A percentile compares a stretch with the other conserved stretches of the same genome.
Evolutionary conservation across 35 echinoderm and acorn worm species (phyloP).

Genomic region (Eucidaris tribuloides): DNA sequence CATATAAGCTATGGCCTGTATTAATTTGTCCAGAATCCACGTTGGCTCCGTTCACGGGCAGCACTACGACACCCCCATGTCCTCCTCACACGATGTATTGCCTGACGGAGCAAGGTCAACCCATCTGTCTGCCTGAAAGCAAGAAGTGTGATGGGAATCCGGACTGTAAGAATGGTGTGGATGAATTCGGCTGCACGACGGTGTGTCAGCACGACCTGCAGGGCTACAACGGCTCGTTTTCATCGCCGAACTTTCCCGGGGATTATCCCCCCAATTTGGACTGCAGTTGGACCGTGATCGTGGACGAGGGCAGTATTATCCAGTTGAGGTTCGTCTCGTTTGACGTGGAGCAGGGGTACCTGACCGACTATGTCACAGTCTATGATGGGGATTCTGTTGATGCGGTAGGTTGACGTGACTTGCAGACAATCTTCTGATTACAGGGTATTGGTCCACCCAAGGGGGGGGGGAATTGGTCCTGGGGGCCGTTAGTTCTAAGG

Average conservation of each 20-base stretch:
- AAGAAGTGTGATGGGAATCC: constrained; percentile 76
- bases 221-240: constrained; percentile 6
- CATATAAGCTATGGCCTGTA: too few species aligned
- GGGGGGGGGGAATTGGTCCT: too few species aligned
- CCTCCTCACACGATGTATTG: constrained; percentile 16
- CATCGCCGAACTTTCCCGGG: constrained; percentile 68
- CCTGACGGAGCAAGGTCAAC: background rate
- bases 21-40: background rate
- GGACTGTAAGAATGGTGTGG: constrained; percentile 48
- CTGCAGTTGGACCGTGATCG: constrained; percentile 58
- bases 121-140: constrained; percentile 17
- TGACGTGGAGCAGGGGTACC: constrained; percentile 51
- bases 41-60: background rate
- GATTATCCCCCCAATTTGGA: constrained; percentile 69
- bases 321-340: constrained; percentile 69
- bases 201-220: constrained; percentile 31
- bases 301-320: constrained; percentile 36
- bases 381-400: constrained; percentile 27
- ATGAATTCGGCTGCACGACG: constrained; percentile 40
- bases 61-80: constrained; percentile 1
- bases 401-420: constrained; percentile 17
- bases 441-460: too few species aligned
- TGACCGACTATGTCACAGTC: constrained; percentile 68
- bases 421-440: too few species aligned
- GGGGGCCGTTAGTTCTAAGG: too few species aligned